A percentile compares a stretch with the other conserved stretches of the same genome.
These are phyloP conservation scores for Latrodectus geometricus DNA, from an alignment of 1,140 invertebrate species.

Conservation along the genomic window DNA sequence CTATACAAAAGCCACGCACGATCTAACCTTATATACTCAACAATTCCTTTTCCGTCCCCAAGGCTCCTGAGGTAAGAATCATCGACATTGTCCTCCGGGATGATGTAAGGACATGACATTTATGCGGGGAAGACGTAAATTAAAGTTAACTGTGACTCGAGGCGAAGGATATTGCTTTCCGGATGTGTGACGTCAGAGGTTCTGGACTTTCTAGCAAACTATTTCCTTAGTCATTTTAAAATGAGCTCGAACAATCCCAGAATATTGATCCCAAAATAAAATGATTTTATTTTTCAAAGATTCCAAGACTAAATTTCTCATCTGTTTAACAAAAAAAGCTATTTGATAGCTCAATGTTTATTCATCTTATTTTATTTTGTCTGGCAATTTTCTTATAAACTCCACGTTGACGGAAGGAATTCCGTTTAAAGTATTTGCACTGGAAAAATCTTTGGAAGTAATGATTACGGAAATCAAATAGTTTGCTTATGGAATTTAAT, in stretches of 20 bases:
- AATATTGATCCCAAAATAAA: conserved; percentile 36
- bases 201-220: not conserved
- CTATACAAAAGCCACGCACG: conserved; percentile 25
- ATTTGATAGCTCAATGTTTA: no score
- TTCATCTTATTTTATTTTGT: no score
- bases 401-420: no score
- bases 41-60: conserved; percentile 14
- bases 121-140: conserved; percentile 54
- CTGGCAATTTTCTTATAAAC: no score
- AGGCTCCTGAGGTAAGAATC: not conserved
- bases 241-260: not conserved
- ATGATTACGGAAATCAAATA: no score
- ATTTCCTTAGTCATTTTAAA: conserved; percentile 10
- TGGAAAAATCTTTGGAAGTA: no score
- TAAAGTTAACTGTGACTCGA: conserved; percentile 46
- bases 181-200: not conserved
- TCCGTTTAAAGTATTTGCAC: no score
- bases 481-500: no score
- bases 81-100: conserved; percentile 36
- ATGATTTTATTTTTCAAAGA: conserved; percentile 15
- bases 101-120: conserved; percentile 57
- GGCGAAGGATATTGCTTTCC: conserved; percentile 39
- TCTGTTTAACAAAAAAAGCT: not conserved
- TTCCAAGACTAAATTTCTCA: conserved; percentile 30
- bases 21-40: conserved; percentile 18